phyloP scores from a whole-genome alignment of 2,888 invertebrate genomes.

The Dicyrtomina minuta region DNA sequence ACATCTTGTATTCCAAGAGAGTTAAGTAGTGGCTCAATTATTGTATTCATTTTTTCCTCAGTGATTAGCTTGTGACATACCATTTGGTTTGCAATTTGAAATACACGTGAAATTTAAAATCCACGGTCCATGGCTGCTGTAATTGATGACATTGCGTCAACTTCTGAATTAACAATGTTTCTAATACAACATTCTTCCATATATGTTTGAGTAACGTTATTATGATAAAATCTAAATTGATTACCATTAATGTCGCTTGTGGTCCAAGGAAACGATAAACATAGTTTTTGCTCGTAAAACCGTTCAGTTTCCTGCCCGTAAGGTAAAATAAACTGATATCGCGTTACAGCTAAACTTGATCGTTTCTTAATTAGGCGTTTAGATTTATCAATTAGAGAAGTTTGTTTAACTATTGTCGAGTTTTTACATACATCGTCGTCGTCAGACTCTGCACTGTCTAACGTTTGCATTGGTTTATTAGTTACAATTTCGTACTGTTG shows the following conservation, averaged over 20 bases:
- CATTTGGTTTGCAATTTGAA: background rate
- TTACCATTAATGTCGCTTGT: background rate
- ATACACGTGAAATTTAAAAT: background rate
- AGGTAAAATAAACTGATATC: background rate
- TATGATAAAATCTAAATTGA: background rate
- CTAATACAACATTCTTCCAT: constrained; percentile 14
- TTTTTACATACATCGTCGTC: too few relatives aligned
- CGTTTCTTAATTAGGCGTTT: background rate
- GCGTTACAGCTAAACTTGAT: background rate
- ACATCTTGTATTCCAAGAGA: background rate
- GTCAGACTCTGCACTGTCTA: too few relatives aligned
- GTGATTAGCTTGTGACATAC: background rate
- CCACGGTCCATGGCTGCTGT: background rate
- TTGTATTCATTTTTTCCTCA: background rate
- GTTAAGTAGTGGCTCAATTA: background rate
- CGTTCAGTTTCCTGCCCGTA: background rate
- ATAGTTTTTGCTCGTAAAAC: background rate
- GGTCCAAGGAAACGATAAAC: background rate
- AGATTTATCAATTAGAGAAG: too few relatives aligned
- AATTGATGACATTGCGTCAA: background rate
- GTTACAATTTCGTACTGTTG: background rate
- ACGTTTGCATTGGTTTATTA: too few relatives aligned
- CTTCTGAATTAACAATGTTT: background rate
- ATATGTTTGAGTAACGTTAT: background rate
- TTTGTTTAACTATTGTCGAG: too few relatives aligned